A percentile compares a stretch with the other conserved stretches of the same genome.
phyloP scores from a whole-genome alignment of 2,797 vertebrate species.

The Melanotaenia maccullochi region DNA sequence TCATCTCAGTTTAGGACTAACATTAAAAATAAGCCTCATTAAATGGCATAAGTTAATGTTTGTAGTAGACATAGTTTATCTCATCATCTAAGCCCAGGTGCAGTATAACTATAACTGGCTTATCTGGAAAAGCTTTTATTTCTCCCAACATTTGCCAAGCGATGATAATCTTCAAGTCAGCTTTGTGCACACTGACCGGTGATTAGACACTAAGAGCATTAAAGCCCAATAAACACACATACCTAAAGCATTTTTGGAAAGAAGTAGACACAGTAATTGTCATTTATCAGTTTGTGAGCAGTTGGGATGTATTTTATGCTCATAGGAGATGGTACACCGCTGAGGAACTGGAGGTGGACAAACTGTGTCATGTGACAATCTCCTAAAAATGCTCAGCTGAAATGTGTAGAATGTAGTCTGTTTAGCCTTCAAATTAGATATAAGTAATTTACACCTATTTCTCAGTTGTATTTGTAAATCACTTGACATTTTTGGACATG shows the following conservation, averaged over 20 bases:
- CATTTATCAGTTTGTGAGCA: not conserved
- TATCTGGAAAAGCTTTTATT: not conserved
- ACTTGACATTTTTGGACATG: too few relatives aligned
- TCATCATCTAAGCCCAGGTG: not conserved
- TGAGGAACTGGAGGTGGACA: not conserved
- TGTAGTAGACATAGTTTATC: not conserved
- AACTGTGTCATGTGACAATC: not conserved
- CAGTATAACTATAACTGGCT: not conserved
- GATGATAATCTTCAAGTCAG: not conserved
- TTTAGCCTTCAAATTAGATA: too few relatives aligned
- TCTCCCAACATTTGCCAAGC: not conserved
- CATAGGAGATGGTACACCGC: not conserved
- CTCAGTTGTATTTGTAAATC: too few relatives aligned
- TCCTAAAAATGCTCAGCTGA: too few relatives aligned
- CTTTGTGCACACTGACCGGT: slow-evolving; percentile 1
- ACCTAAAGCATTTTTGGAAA: not conserved
- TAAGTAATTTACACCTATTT: too few relatives aligned
- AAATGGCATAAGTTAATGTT: slow-evolving; percentile 4
- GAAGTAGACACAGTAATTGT: not conserved
- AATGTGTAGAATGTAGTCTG: too few relatives aligned
- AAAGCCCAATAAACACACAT: not conserved
- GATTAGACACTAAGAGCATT: not conserved
- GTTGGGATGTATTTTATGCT: not conserved
- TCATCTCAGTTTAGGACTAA: slow-evolving; percentile 15
- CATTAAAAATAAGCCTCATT: not conserved